Conservation (phyloP, 2,888 invertebrate genomes). For the Cephus nigrinus region DNA sequence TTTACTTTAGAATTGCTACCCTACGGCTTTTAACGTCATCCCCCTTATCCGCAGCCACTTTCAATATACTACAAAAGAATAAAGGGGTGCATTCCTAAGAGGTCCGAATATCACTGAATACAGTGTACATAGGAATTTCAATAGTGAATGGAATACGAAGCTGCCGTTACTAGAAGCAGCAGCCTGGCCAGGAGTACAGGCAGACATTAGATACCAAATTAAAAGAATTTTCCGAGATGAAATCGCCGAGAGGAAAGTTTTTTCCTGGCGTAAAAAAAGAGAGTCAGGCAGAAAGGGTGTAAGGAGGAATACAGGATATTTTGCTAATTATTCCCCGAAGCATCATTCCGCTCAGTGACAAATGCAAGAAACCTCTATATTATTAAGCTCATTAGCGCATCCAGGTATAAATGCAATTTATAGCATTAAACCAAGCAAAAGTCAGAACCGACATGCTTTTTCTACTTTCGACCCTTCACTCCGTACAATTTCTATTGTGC, state of each 20-base stretch:
- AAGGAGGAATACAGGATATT: constrained; percentile 16
- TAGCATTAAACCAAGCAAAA: neutral
- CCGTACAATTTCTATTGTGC: neutral
- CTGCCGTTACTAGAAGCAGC: neutral
- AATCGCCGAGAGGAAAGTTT: neutral
- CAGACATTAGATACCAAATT: neutral
- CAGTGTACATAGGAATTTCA: neutral
- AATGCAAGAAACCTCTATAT: constrained; percentile 5
- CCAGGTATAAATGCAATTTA: constrained; percentile 16
- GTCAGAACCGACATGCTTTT: constrained; percentile 10
- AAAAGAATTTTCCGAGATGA: neutral
- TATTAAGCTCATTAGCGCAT: constrained; percentile 21
- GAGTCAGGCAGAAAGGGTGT: neutral
- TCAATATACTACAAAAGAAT: neutral
- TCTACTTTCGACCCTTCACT: constrained; percentile 13
- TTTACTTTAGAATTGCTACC: neutral
- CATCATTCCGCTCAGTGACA: constrained; percentile 2
- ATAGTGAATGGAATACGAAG: neutral
- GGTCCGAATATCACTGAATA: neutral
- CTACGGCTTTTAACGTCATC: neutral
- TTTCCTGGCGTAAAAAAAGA: neutral
- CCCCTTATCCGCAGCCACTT: neutral
- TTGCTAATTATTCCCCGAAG: constrained; percentile 31
- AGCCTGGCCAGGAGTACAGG: neutral
- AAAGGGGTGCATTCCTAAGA: neutral